Evolutionary conservation across 2,113 vertebrate species (phyloP), one percentile per base, ranked within the genome.

Genomic region (Coregonus clupeaformis): DNA sequence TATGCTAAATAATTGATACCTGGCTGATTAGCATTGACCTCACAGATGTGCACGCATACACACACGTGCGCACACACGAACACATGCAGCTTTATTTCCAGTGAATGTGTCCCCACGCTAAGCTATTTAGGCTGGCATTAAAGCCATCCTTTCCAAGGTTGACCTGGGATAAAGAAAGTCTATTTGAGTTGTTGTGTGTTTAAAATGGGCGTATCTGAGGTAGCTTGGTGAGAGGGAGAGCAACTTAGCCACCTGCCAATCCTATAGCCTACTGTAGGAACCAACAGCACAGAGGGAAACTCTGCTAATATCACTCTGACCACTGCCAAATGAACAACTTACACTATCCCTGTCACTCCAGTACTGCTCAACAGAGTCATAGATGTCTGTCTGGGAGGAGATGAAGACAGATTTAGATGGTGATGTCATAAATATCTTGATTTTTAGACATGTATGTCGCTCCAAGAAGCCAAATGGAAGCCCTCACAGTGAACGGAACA

Each of bases 111-210:
- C 69, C 24, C 32, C 76, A 13, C 4, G 24, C 69, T 75, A 42
- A 68, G 65, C 68, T 74, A 77, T 75, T 69, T 59, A 76, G 76
- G 79, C 85, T 84, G 75, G 79, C 85, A 85, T 80, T 73, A 83
- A 64, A 75, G 73, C 69, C 73, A 71, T 25, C 59, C 65, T 71
- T 87, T 87, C 85, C 79, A 88, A 84, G 82, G 77, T 81, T 83
- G 83, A 81, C 84, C 82, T 76, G 83, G 18, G 72, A 32, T 74
- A 55, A 3, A 18, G 18, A 55, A 20, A 55, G 14, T 55, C 16
- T 55, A 55, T 20, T 55, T 14, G 52, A 55, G 52, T 55, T 55
- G 18, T 5, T 55, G 16, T 55, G 52, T 55, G 16, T 12, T 55
- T 55, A 18, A 55, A 20, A 55, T 55, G 13, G 52, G 52, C 18